Base-by-base conservation (phyloP, 1,140 invertebrate genomes). In the Stegodyphus dumicola region DNA sequence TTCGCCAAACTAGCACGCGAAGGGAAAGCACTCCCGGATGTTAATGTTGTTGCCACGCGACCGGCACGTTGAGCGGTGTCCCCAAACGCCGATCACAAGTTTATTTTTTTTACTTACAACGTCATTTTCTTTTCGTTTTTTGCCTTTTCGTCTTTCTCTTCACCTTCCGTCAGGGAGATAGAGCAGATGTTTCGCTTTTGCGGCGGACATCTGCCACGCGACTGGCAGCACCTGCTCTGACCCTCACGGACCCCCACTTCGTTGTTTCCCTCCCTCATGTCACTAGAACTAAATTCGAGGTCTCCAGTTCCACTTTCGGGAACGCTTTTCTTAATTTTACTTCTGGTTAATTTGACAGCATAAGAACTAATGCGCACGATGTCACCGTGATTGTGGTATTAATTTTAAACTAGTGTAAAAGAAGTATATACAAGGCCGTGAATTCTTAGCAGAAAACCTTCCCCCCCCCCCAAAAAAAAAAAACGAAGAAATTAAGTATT, bases 131-230 rank as follows among this genome's bases (percentile, higher is more conserved):
- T 11, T 69, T 18, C 66, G 17, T 17, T 69, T 17, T 9, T 69
- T 17, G 18, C 17, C 9, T 17, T 65, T 2, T 18, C n/a, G 33
- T 77, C 52, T 77, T 52, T 77, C 56, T 66, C 56, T 66, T 52
- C 56, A n/a, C 48, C 54, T 69, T 9, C 33, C 33, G 33, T 33
- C 33, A 33, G 33, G 33, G 33, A 33, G 33, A 33, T 33, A 9
- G 66, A 69, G 66, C 54, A 66, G 13, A 77, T 60, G 56, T 60
- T 60, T 60, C 56, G 56, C 56, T 60, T 60, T 60, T 60, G 15
- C 56, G 60, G 64, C 75, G 75, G 17, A 77, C 75, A 77, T 77
- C 75, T 77, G 75, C 75, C 75, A 77, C 75, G 75, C 75, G 75
- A 65, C 75, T 9, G 48, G 60, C 75, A 77, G 75, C 75, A 77